A percentile compares a stretch with the other conserved stretches of the same genome.
Evolutionary conservation across 2,113 vertebrate species (phyloP).

Genomic region (Cynopterus brachyotis): DNA sequence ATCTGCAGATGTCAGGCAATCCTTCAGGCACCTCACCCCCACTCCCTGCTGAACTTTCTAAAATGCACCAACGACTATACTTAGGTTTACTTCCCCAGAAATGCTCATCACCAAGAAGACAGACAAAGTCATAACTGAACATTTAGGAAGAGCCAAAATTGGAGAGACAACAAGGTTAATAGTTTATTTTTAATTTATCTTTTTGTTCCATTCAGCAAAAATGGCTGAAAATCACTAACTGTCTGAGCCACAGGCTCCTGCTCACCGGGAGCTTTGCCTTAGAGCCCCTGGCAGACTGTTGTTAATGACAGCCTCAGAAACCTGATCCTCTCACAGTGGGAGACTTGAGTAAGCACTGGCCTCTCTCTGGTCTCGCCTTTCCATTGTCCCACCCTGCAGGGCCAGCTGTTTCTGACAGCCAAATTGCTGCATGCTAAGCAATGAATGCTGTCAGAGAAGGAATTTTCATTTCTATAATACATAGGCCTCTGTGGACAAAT

Average conservation of each 20-base stretch:
- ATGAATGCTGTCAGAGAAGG: constrained; percentile 80
- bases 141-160: fast-evolving
- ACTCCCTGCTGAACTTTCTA: background rate
- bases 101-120: background rate
- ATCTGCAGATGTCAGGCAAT: background rate
- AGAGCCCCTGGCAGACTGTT: constrained; percentile 74
- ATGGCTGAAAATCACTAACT: constrained; percentile 56
- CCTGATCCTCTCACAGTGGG: constrained; percentile 82
- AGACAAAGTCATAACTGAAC: background rate
- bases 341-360: constrained; percentile 73
- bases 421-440: constrained; percentile 84
- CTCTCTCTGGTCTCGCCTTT: constrained; percentile 76
- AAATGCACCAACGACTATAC: background rate
- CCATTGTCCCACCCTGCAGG: constrained; percentile 83
- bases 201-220: background rate
- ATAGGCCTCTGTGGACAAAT: constrained; percentile 78
- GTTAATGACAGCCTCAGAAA: constrained; percentile 85
- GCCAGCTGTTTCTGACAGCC: constrained; percentile 87
- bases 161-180: background rate
- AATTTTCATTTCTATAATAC: constrained; percentile 78
- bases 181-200: constrained; percentile 48
- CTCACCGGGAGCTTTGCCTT: constrained; percentile 83
- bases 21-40: background rate
- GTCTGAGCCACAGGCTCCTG: constrained; percentile 78
- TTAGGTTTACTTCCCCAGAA: background rate